phyloP scores from a whole-genome alignment of 2,888 invertebrate genomes.

The Sipha maydis region DNA sequence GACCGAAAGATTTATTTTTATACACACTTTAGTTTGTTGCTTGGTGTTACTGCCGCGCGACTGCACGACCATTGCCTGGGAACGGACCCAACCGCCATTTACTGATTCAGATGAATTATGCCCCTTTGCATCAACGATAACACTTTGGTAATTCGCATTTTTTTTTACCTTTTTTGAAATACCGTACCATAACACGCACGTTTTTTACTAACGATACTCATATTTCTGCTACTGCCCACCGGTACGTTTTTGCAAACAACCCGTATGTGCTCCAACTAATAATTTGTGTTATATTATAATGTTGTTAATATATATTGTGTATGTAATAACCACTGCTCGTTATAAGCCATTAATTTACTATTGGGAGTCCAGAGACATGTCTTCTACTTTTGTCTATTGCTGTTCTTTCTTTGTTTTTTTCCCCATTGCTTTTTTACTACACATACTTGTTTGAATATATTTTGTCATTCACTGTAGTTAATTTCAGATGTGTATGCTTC shows the following conservation, averaged over 20 bases:
- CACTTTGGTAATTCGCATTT: background rate
- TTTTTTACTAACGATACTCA: background rate
- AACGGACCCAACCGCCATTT: background rate
- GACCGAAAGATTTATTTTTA: slow-evolving; percentile 45
- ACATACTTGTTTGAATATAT: background rate
- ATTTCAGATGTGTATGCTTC: slow-evolving; percentile 53
- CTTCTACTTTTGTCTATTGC: background rate
- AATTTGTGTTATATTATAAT: background rate
- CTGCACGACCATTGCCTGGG: background rate
- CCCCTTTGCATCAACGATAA: background rate
- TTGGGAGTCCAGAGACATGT: background rate
- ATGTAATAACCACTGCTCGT: background rate
- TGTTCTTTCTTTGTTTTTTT: background rate
- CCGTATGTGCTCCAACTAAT: background rate
- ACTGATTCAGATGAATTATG: background rate
- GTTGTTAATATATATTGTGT: background rate
- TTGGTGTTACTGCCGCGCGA: background rate
- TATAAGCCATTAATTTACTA: background rate
- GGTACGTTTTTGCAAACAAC: background rate
- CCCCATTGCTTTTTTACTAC: background rate
- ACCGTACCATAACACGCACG: background rate
- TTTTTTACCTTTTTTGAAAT: background rate
- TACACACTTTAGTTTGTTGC: background rate
- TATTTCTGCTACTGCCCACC: background rate
- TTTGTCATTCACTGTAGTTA: slow-evolving; percentile 31